Evolutionary conservation across 2,888 invertebrate genomes (phyloP).

Genomic region (Tenthredo mesomela): DNA sequence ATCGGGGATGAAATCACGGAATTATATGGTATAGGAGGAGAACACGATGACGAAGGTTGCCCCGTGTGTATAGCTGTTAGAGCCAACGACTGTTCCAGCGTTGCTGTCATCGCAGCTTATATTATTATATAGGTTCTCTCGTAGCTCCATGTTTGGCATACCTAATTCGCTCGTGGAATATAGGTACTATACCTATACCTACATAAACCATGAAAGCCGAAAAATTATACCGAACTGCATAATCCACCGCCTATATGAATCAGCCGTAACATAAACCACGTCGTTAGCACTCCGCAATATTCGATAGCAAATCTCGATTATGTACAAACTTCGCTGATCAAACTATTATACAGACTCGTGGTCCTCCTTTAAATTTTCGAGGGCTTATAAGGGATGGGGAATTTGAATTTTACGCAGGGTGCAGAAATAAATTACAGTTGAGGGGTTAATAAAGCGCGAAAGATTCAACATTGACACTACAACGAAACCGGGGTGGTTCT

Average conservation of each 20-base stretch:
- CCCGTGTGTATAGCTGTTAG: not conserved
- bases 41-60: conserved; percentile 36
- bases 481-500: not conserved
- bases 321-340: not conserved
- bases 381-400: not conserved
- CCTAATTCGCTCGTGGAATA: not conserved
- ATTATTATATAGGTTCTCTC: not conserved
- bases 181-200: not conserved
- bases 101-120: conserved; percentile 26
- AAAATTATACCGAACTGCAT: not conserved
- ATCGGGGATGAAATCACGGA: conserved; percentile 46
- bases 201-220: not conserved
- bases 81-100: conserved; percentile 24
- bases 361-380: too few relatives aligned
- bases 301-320: conserved; percentile 7
- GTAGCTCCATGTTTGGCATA: conserved; percentile 17
- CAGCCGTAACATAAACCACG: conserved; percentile 10
- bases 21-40: not conserved
- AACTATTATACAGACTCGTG: too few relatives aligned
- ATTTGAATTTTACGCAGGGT: not conserved
- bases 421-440: conserved; percentile 26
- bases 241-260: not conserved
- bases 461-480: conserved; percentile 43
- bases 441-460: conserved; percentile 17
- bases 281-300: not conserved